These are phyloP conservation scores for Barypeithes pellucidus DNA, from an alignment of 2,888 invertebrate species.

Conservation along the genomic window DNA sequence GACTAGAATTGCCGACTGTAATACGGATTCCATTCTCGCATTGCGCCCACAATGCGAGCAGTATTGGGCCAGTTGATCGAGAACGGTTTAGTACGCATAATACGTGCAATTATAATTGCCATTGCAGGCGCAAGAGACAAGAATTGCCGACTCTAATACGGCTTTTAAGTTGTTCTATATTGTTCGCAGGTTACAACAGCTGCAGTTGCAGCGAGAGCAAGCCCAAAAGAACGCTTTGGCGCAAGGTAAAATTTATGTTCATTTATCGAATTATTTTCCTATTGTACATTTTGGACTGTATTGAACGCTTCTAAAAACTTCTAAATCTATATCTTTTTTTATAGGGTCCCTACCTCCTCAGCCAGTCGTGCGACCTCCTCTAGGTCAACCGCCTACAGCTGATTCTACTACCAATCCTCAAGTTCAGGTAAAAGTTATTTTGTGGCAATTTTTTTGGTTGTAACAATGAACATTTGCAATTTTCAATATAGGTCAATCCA, in stretches of 20 bases:
- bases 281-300: too few species aligned
- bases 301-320: background rate
- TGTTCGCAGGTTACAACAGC: slow-evolving; percentile 73
- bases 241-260: too few species aligned
- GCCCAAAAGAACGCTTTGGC: slow-evolving; percentile 61
- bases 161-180: background rate
- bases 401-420: slow-evolving; percentile 60
- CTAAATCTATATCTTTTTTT: slow-evolving; percentile 10
- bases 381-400: slow-evolving; percentile 58
- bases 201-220: slow-evolving; percentile 69
- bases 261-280: too few species aligned
- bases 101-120: too few species aligned
- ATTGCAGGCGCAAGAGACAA: too few species aligned
- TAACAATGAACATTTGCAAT: background rate
- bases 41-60: too few species aligned
- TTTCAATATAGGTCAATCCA: slow-evolving; percentile 76
- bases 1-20: too few species aligned
- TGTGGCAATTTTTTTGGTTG: background rate
- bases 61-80: too few species aligned
- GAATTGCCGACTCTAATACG: too few species aligned
- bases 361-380: slow-evolving; percentile 49
- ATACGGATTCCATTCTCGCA: too few species aligned
- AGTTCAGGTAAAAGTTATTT: slow-evolving; percentile 70
- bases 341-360: slow-evolving; percentile 40
- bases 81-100: too few species aligned